phyloP scores from a whole-genome alignment of 37 sponge, comb jelly and placozoan genomes.

The Theonella swinhoei region DNA sequence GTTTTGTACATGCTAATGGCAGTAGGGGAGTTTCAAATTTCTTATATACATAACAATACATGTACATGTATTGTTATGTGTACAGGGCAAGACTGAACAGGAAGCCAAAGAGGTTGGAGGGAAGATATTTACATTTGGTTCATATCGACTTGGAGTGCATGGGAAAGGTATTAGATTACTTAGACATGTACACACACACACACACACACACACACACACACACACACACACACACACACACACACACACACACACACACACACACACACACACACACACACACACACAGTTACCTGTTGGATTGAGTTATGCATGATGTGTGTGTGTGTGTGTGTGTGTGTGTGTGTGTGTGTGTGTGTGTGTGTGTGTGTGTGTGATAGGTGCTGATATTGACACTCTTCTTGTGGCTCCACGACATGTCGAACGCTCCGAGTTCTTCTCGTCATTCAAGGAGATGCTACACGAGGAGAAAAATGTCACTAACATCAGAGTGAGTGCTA shows the following conservation, averaged over 20 bases:
- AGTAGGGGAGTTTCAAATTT: background rate
- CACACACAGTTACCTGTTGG: background rate
- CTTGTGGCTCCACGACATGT: slow-evolving; percentile 95
- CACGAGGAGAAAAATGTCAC: slow-evolving; percentile 65
- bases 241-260: too few relatives aligned
- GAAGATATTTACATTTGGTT: slow-evolving; percentile 98
- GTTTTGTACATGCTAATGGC: background rate
- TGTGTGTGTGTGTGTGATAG: slow-evolving; percentile 57
- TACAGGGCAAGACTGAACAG: slow-evolving; percentile 78
- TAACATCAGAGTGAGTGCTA: slow-evolving; percentile 73
- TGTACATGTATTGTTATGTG: too few relatives aligned
- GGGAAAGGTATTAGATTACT: slow-evolving; percentile 72
- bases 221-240: too few relatives aligned
- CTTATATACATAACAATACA: too few relatives aligned
- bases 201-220: too few relatives aligned
- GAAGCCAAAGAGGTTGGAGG: slow-evolving; percentile 91
- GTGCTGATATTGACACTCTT: slow-evolving; percentile 99
- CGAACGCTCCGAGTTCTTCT: slow-evolving; percentile 90
- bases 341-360: too few relatives aligned
- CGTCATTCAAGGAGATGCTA: slow-evolving; percentile 80
- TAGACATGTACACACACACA: too few relatives aligned
- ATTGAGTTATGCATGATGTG: background rate
- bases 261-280: too few relatives aligned
- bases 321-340: too few relatives aligned
- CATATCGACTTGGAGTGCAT: slow-evolving; percentile 98